These are phyloP conservation scores for Steromphala cineraria DNA, from an alignment of 2,888 invertebrate species.

Conservation along the genomic window DNA sequence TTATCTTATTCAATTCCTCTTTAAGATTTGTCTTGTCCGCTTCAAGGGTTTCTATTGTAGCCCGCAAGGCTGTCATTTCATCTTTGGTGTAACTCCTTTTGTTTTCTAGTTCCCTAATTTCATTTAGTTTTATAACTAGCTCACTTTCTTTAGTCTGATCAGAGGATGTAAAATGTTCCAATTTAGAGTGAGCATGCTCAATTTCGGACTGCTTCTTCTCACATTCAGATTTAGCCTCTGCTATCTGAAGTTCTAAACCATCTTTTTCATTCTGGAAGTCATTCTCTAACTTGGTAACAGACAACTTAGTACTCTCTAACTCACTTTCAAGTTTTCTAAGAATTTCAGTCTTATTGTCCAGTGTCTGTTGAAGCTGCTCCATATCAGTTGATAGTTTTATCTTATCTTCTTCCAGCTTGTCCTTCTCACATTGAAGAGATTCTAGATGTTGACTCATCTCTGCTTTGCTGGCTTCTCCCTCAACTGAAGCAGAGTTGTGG, in stretches of 20 bases:
- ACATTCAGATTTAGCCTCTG: slow-evolving; percentile 26
- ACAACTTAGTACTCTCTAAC: background rate
- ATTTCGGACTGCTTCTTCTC: slow-evolving; percentile 34
- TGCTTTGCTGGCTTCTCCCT: slow-evolving; percentile 15
- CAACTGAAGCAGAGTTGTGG: slow-evolving; percentile 17
- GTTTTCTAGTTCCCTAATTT: slow-evolving; percentile 22
- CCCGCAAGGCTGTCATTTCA: background rate
- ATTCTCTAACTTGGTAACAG: background rate
- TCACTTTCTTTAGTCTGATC: slow-evolving; percentile 10
- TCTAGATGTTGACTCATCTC: slow-evolving; percentile 27
- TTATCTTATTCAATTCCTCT: background rate
- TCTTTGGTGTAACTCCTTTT: slow-evolving; percentile 22
- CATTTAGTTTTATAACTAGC: background rate
- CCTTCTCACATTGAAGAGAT: slow-evolving; percentile 32
- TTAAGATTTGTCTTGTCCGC: slow-evolving; percentile 1
- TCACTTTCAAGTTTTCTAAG: background rate
- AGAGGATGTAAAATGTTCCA: background rate
- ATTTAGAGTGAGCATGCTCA: slow-evolving; percentile 1
- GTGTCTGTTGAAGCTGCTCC: background rate
- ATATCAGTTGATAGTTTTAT: slow-evolving; percentile 23
- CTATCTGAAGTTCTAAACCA: slow-evolving; percentile 26
- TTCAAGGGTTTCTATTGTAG: background rate
- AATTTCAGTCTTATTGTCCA: background rate
- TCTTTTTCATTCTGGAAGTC: slow-evolving; percentile 25
- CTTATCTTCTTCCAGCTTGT: slow-evolving; percentile 40